Conservation (phyloP, 2,113 vertebrate genomes). For the Anarrhichthys ocellatus region DNA sequence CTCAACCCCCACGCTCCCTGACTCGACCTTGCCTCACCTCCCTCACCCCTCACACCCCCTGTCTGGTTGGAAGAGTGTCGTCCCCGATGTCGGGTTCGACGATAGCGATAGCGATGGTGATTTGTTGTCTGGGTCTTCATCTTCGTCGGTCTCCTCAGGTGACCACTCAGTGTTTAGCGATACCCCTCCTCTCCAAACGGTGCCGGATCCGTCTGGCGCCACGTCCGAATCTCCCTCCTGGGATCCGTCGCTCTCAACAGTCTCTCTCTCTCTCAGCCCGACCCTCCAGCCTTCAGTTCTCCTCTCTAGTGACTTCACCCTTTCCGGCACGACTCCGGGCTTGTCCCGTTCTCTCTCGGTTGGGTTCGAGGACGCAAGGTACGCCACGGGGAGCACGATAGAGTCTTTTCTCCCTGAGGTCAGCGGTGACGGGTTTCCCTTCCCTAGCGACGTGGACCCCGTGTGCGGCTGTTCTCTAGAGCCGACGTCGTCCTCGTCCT, state of each 20-base stretch:
- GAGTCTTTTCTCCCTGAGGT: conserved; percentile 66
- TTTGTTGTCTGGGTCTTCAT: conserved; percentile 85
- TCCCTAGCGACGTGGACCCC: conserved; percentile 56
- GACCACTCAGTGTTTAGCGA: conserved; percentile 80
- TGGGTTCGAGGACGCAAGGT: conserved; percentile 59
- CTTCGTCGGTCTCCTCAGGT: conserved; percentile 62
- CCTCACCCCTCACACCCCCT: conserved; percentile 80
- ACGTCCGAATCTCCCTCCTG: conserved; percentile 79
- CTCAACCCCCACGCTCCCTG: conserved; percentile 71
- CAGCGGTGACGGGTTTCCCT: conserved; percentile 50
- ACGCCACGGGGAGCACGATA: conserved; percentile 47
- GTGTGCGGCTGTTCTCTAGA: conserved; percentile 71
- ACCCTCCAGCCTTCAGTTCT: conserved; percentile 84
- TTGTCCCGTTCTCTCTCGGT: conserved; percentile 83
- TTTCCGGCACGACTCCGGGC: conserved; percentile 75
- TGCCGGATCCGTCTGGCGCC: conserved; percentile 78
- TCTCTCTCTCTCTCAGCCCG: conserved; percentile 75
- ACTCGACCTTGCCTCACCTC: conserved; percentile 61
- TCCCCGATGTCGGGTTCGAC: conserved; percentile 56
- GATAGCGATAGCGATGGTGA: conserved; percentile 38
- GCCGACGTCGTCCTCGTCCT: conserved; percentile 48
- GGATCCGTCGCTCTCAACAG: conserved; percentile 77
- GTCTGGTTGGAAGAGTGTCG: conserved; percentile 70
- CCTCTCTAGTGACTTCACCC: conserved; percentile 83
- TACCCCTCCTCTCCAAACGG: conserved; percentile 81